Evolutionary conservation across 2,797 vertebrate species (phyloP).

Genomic region (Sternotherus odoratus): DNA sequence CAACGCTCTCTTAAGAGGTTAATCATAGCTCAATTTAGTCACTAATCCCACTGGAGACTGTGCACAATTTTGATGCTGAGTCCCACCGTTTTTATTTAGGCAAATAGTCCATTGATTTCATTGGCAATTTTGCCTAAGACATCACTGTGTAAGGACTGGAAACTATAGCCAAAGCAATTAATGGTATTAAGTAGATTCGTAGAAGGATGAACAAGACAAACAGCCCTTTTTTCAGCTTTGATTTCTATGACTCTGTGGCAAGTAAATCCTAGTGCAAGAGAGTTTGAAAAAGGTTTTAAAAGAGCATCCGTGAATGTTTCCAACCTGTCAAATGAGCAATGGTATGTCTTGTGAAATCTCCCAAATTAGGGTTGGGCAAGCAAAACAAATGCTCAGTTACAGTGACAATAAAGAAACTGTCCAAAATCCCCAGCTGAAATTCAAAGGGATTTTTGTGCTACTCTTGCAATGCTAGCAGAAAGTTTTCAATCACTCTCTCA

Average conservation of each 20-base stretch:
- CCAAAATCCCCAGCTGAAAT: neutral
- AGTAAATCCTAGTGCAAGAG: neutral
- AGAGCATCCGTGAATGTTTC: neutral
- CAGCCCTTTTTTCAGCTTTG: neutral
- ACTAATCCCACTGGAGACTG: neutral
- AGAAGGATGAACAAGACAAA: neutral
- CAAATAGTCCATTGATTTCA: neutral
- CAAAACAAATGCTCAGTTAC: neutral
- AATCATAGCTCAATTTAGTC: neutral
- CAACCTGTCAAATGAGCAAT: neutral
- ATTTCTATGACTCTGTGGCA: neutral
- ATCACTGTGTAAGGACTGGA: neutral
- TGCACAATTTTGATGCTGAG: neutral
- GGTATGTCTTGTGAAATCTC: neutral
- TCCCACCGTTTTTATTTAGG: neutral
- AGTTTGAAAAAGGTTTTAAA: neutral
- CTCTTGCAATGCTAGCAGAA: neutral
- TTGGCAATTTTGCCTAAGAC: neutral
- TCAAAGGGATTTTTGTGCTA: neutral
- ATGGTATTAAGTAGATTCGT: neutral
- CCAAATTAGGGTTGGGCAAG: neutral
- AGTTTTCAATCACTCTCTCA: neutral
- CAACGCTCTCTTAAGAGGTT: neutral
- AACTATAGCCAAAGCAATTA: neutral
- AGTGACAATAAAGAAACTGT: neutral